A percentile compares a stretch with the other conserved stretches of the same genome.
phyloP scores from a whole-genome alignment of 2,888 invertebrate genomes.

The Agrypnus murinus region DNA sequence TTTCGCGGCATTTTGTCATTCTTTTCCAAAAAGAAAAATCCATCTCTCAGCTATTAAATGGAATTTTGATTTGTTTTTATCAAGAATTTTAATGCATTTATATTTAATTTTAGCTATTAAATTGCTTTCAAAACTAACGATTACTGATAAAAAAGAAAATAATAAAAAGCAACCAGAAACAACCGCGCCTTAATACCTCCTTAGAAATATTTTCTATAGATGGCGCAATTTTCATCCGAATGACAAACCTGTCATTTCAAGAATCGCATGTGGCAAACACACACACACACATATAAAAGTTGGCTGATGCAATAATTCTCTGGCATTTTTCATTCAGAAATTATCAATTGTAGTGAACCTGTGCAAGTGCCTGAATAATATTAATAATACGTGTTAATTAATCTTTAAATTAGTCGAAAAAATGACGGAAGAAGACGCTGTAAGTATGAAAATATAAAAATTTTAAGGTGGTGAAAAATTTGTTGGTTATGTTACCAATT shows the following conservation, averaged over 20 bases:
- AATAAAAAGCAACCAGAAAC: no score
- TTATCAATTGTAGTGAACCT: slow-evolving; percentile 12
- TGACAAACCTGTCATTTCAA: slow-evolving; percentile 15
- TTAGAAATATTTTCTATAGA: no score
- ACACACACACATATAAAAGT: slow-evolving; percentile 28
- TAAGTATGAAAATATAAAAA: slow-evolving; percentile 62
- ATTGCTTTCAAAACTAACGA: no score
- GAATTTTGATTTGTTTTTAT: no score
- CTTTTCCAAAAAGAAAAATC: no score
- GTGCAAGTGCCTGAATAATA: slow-evolving; percentile 26
- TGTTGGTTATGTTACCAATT: slow-evolving; percentile 31
- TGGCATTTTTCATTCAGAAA: slow-evolving; percentile 22
- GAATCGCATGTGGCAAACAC: slow-evolving; percentile 47
- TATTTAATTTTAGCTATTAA: no score
- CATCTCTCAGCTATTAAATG: no score
- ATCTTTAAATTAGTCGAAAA: slow-evolving; percentile 45
- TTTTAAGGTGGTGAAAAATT: slow-evolving; percentile 15
- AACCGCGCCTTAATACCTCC: no score
- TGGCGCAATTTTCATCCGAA: not conserved
- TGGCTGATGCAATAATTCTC: slow-evolving; percentile 56
- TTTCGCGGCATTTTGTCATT: no score
- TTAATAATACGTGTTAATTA: slow-evolving; percentile 18
- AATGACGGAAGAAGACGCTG: slow-evolving; percentile 75
- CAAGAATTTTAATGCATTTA: no score
- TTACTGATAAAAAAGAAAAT: no score